Base-by-base conservation (phyloP, 2,797 vertebrate species). In the Bovichtus diacanthus region DNA sequence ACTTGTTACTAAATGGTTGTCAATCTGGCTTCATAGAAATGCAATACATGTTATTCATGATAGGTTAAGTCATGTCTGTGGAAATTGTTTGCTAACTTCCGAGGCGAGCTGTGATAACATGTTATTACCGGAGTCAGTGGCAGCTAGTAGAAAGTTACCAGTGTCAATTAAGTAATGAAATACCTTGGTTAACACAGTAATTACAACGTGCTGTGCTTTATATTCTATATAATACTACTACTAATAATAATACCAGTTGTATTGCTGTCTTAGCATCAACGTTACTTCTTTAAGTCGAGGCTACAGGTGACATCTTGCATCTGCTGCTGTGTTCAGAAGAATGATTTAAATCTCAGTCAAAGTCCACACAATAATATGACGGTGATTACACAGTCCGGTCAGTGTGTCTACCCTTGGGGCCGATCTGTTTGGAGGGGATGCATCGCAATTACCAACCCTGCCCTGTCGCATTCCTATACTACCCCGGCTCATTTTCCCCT, bases 381-480 rank as follows among this genome's bases (percentile, higher is more conserved):
- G 58, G 18, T 70, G 50, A 82, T 82, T 67, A 19, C 63, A 62
- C 49, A 18, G 9, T 46, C 15, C 55, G 36, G 8, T 67, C 15
- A 41, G 2, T 38, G 16, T 13, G 21, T 59, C 10, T 49, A 9
- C 6, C 53, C 9, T 13, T 16, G 39, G 46, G 69, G 8, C 21
- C 23, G 23, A 38, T 15, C 29, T 47, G 15, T 0, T 2, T 1
- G 31, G 5, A 49, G 5, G 13, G n/a, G 46, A 23, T 31, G 27
- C 12, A 29, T 61, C 55, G 58, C 62, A 38, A 38, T 65, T 54
- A 66, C 6, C 47, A 60, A 70, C 85, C 80, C 70, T 83, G 77
- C 39, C 43, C 23, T 15, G 78, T 68, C 12, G 55, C 84, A 87
- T 89, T 91, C 88, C 82, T 78, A 0, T 36, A 25, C 23, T 74